Percentiles rank a stretch among this genome's conserved stretches.
These are phyloP conservation scores for Coilia nasus DNA, from an alignment of 2,797 vertebrate species.

Conservation along the genomic window DNA sequence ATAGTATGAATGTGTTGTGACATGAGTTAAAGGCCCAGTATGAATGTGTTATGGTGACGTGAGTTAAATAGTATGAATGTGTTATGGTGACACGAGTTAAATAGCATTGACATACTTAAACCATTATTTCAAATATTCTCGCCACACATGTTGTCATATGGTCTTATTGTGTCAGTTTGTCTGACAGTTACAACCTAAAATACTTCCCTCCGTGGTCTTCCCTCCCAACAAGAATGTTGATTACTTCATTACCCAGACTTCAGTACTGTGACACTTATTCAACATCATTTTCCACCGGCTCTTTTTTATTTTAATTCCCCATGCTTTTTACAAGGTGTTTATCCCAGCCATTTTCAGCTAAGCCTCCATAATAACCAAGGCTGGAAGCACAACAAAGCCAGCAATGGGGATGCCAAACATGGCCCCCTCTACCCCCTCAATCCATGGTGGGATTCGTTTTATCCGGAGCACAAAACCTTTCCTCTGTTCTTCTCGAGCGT, in stretches of 20 bases:
- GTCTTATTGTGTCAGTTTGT: background rate
- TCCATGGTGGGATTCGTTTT: background rate
- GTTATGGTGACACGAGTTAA: background rate
- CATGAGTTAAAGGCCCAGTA: no score
- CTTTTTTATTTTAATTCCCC: background rate
- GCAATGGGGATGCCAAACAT: background rate
- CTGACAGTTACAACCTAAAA: background rate
- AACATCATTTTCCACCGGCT: background rate
- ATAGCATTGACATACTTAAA: background rate
- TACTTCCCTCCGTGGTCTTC: background rate
- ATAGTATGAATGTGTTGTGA: no score
- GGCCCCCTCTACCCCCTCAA: background rate
- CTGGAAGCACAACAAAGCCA: slow-evolving; percentile 21
- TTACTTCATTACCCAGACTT: background rate
- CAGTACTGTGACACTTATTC: background rate
- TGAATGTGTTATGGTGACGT: no score
- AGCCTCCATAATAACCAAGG: slow-evolving; percentile 7
- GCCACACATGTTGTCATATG: background rate
- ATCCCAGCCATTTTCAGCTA: background rate
- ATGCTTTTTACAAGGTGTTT: background rate
- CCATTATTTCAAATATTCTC: background rate
- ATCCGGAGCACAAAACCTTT: background rate
- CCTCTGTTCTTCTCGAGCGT: slow-evolving; percentile 3
- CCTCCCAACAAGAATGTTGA: background rate
- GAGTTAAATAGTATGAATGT: no score